Percentiles rank a stretch among this genome's conserved stretches.
Conservation (phyloP, 2,888 invertebrate species). For the Thera britannica region DNA sequence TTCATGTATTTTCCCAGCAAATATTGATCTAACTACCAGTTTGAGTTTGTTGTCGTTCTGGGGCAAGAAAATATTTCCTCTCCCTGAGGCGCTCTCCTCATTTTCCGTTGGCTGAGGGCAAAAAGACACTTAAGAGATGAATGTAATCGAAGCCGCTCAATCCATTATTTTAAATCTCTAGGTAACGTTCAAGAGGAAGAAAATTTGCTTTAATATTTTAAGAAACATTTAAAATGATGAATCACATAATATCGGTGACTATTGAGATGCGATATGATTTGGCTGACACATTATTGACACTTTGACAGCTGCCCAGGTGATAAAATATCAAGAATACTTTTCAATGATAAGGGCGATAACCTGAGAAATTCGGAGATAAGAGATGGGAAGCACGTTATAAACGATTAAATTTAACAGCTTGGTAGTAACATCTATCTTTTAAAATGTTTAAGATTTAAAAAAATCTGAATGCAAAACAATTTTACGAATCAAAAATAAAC, state of each 20-base stretch:
- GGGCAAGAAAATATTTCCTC: slow-evolving; percentile 49
- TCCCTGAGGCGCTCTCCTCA: slow-evolving; percentile 53
- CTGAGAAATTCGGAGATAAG: slow-evolving; percentile 55
- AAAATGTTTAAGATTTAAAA: slow-evolving; percentile 34
- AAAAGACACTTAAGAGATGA: slow-evolving; percentile 53
- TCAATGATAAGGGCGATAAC: slow-evolving; percentile 59
- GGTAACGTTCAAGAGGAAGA: slow-evolving; percentile 25
- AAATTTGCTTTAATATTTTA: slow-evolving; percentile 28
- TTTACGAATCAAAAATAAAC: slow-evolving; percentile 52
- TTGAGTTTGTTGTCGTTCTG: slow-evolving; percentile 47
- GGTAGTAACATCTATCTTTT: slow-evolving; percentile 42
- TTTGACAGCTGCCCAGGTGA: slow-evolving; percentile 71
- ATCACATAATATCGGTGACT: slow-evolving; percentile 39
- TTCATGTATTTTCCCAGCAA: slow-evolving; percentile 39
- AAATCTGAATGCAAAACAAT: slow-evolving; percentile 46
- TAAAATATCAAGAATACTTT: slow-evolving; percentile 56
- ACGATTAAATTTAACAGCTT: slow-evolving; percentile 40
- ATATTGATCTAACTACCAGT: slow-evolving; percentile 49
- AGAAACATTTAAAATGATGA: slow-evolving; percentile 38
- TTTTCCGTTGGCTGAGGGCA: slow-evolving; percentile 56
- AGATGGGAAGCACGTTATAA: slow-evolving; percentile 41
- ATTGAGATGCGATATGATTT: slow-evolving; percentile 60
- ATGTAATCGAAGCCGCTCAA: slow-evolving; percentile 39
- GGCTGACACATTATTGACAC: slow-evolving; percentile 64
- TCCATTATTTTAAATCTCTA: slow-evolving; percentile 37